Percentiles rank a stretch among this genome's conserved stretches.
phyloP scores from a whole-genome alignment of 1,140 invertebrate genomes.

The Papilio xuthus region DNA sequence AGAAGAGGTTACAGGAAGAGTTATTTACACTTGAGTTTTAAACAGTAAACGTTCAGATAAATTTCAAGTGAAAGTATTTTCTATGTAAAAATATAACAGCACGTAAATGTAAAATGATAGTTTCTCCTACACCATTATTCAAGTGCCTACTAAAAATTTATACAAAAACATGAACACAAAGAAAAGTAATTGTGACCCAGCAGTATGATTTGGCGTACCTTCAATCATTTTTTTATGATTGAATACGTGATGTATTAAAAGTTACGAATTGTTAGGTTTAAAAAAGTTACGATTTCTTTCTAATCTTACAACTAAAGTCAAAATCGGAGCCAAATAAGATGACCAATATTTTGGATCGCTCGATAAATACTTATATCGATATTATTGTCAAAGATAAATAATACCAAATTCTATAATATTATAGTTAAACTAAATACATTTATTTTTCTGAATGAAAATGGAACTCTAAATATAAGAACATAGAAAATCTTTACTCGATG shows the following conservation, averaged over 20 bases:
- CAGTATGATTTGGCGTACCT: neutral
- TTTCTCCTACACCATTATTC: neutral
- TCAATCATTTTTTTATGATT: neutral
- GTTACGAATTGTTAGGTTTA: neutral
- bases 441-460: no score
- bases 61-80: neutral
- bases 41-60: neutral
- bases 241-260: slow-evolving; percentile 1
- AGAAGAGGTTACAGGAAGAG: neutral
- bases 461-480: no score
- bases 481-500: neutral
- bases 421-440: no score
- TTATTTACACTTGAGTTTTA: neutral
- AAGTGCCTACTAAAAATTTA: neutral
- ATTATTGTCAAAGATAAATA: no score
- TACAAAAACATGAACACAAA: slow-evolving; percentile 4
- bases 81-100: neutral
- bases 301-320: neutral
- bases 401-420: no score
- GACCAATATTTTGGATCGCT: no score
- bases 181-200: neutral
- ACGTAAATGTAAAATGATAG: slow-evolving; percentile 5
- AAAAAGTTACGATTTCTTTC: neutral
- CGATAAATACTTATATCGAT: no score
- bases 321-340: neutral